phyloP scores from a whole-genome alignment of 2,797 vertebrate species.

The Alcedo quadribrachys region DNA sequence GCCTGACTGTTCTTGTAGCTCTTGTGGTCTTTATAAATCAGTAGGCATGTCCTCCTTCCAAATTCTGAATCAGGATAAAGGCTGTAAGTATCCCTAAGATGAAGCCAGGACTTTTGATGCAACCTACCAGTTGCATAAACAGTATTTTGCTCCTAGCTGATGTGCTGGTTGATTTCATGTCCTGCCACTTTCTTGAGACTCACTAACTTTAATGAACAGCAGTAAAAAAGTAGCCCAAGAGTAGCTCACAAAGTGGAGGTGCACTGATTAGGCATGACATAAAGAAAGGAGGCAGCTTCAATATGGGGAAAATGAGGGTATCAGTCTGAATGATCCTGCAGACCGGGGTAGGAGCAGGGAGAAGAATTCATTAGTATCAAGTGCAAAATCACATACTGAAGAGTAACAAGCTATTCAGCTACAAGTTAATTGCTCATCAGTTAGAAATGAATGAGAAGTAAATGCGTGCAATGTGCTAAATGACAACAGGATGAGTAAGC shows the following conservation, averaged over 20 bases:
- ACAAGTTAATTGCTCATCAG: constrained; percentile 28
- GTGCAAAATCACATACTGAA: not conserved
- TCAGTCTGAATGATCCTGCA: not conserved
- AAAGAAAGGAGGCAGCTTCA: not conserved
- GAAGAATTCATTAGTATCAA: not conserved
- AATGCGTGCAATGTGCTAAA: not conserved
- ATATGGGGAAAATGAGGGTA: not conserved
- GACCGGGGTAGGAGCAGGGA: not conserved
- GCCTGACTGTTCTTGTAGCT: not conserved
- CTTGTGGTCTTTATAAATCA: not conserved
- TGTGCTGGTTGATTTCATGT: constrained; percentile 21
- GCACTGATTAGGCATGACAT: not conserved
- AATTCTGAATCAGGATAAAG: not conserved
- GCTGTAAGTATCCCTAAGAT: not conserved
- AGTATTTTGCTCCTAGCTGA: not conserved
- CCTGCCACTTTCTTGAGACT: not conserved
- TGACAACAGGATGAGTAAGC: not conserved
- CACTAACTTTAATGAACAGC: not conserved
- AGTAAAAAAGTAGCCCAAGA: not conserved
- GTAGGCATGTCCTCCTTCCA: not conserved
- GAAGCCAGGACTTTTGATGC: not conserved
- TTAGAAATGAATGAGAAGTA: not conserved
- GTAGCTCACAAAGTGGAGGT: not conserved
- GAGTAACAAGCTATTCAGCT: not conserved
- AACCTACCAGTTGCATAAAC: not conserved